Conservation (phyloP, 1,140 invertebrate genomes). For the Drepana arcuata region DNA sequence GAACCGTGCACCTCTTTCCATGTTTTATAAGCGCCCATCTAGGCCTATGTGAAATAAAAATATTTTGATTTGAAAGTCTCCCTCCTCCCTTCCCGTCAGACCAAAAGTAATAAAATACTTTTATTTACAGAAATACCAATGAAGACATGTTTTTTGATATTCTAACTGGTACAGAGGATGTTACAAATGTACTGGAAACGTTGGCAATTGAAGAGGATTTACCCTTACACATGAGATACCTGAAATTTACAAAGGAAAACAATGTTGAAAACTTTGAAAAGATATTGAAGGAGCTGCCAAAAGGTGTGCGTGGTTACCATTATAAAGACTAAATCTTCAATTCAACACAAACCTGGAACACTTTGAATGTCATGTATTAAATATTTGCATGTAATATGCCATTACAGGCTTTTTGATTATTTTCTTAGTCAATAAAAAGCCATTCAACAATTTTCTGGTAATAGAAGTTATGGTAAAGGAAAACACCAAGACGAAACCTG, state of each 20-base stretch:
- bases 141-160: slow-evolving; percentile 30
- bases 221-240: slow-evolving; percentile 46
- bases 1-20: too few relatives aligned
- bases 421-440: not conserved
- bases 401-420: slow-evolving; percentile 2
- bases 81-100: too few relatives aligned
- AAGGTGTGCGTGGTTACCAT: slow-evolving; percentile 39
- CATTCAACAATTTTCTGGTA: not conserved
- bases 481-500: not conserved
- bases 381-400: not conserved
- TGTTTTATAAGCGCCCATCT: too few relatives aligned
- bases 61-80: too few relatives aligned
- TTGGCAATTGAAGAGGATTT: slow-evolving; percentile 29
- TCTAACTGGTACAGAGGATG: slow-evolving; percentile 18
- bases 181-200: slow-evolving; percentile 20
- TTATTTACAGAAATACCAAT: slow-evolving; percentile 34
- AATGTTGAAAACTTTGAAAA: slow-evolving; percentile 49
- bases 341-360: too few relatives aligned
- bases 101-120: slow-evolving; percentile 2
- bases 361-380: not conserved
- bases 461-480: not conserved
- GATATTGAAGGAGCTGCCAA: slow-evolving; percentile 57
- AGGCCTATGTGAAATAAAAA: too few relatives aligned
- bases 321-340: too few relatives aligned
- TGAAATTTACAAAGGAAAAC: slow-evolving; percentile 41